Conservation (phyloP, 2,797 vertebrate species). For the Balearica regulorum region DNA sequence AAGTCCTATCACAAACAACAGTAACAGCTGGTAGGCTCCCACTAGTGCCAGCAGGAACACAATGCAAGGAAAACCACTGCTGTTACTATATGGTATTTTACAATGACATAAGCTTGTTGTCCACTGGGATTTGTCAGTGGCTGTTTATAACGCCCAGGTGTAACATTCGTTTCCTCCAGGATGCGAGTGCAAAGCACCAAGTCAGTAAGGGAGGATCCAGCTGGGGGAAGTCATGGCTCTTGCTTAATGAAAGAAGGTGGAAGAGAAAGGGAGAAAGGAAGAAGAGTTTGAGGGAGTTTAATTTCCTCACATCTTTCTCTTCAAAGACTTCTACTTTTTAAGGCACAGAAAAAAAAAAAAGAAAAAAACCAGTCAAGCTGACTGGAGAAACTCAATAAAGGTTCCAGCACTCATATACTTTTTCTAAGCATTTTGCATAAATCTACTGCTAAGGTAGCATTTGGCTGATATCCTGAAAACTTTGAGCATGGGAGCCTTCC, state of each 20-base stretch:
- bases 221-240: background rate
- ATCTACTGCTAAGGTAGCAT: background rate
- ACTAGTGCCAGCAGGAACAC: slow-evolving; percentile 3
- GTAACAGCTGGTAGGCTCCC: slow-evolving; percentile 3
- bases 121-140: background rate
- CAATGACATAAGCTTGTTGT: background rate
- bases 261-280: background rate
- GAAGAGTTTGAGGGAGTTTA: background rate
- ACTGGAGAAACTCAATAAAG: background rate
- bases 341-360: background rate
- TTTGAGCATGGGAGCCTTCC: background rate
- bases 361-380: background rate
- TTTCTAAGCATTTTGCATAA: background rate
- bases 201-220: background rate
- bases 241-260: background rate
- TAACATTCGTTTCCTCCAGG: slow-evolving; percentile 3
- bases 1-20: background rate
- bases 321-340: background rate
- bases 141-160: slow-evolving; percentile 37
- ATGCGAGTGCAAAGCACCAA: background rate
- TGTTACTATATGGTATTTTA: background rate
- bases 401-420: background rate
- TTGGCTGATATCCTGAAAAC: background rate
- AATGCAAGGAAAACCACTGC: slow-evolving; percentile 40
- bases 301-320: background rate